Conservation (phyloP, 2,797 vertebrate species). For the Amphiprion clarkii region DNA sequence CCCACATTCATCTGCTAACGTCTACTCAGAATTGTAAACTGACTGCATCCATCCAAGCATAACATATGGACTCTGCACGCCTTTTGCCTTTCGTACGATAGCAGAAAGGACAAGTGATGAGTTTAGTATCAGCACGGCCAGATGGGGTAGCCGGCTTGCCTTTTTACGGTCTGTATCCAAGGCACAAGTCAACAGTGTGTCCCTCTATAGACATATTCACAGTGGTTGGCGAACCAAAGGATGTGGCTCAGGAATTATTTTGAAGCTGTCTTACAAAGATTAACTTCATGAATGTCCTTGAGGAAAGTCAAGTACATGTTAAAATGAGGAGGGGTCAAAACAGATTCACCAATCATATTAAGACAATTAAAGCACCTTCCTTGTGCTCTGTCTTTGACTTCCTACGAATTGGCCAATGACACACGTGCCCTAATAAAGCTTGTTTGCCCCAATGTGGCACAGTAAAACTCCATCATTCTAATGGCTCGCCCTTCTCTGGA, state of each 20-base stretch:
- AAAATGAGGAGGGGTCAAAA: conserved; percentile 35
- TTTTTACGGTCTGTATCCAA: conserved; percentile 64
- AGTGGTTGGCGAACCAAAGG: conserved; percentile 26
- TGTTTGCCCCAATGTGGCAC: conserved; percentile 67
- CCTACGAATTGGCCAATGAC: conserved; percentile 62
- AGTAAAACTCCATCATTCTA: conserved; percentile 79
- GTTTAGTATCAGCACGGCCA: conserved; percentile 58
- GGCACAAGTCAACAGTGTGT: conserved; percentile 45
- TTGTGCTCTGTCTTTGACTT: conserved; percentile 38
- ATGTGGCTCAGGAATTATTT: conserved; percentile 13
- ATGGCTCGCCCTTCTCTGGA: conserved; percentile 58
- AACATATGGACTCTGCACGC: conserved; percentile 68
- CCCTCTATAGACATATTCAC: conserved; percentile 23
- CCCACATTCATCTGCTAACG: conserved; percentile 30
- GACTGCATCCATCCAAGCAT: conserved; percentile 33
- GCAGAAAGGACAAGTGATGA: conserved; percentile 64
- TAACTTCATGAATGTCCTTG: background rate
- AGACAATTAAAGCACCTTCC: conserved; percentile 45
- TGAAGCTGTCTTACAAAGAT: conserved; percentile 9
- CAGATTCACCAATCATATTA: conserved; percentile 31
- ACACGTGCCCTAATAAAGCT: conserved; percentile 76
- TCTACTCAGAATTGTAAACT: conserved; percentile 32
- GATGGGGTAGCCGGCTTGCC: conserved; percentile 68
- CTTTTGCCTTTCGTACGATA: conserved; percentile 45
- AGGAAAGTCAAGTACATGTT: conserved; percentile 21